phyloP scores from a whole-genome alignment of 1,140 invertebrate species.

The Brachionus angularis region DNA sequence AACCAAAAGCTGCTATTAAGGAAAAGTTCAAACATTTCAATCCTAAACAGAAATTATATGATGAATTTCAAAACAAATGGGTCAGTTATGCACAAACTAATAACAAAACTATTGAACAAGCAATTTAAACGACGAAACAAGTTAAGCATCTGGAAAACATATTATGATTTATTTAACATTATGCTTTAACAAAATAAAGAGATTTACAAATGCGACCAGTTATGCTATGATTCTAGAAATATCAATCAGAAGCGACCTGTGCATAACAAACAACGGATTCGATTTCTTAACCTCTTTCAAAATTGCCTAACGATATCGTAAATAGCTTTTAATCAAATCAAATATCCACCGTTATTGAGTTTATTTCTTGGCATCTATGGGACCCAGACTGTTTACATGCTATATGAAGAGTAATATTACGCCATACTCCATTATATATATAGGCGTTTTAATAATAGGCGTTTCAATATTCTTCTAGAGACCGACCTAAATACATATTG shows the following conservation, averaged over 20 bases:
- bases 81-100: constrained; percentile 69
- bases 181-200: constrained; percentile 73
- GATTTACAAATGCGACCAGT: constrained; percentile 77
- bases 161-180: constrained; percentile 73
- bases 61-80: constrained; percentile 75
- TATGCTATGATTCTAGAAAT: constrained; percentile 64
- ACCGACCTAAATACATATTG: constrained; percentile 70
- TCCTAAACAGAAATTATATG: constrained; percentile 79
- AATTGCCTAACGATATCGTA: background rate
- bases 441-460: no score
- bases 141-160: constrained; percentile 60
- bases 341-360: constrained; percentile 50
- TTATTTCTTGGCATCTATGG: constrained; percentile 66
- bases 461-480: constrained; percentile 69
- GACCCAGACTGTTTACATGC: constrained; percentile 75
- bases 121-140: constrained; percentile 59
- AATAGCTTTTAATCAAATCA: constrained; percentile 50
- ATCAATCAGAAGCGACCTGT: background rate
- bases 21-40: constrained; percentile 55
- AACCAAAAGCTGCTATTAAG: constrained; percentile 69
- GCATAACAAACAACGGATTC: background rate
- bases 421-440: constrained; percentile 72
- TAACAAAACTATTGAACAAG: constrained; percentile 76
- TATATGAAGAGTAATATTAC: constrained; percentile 70
- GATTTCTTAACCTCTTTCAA: background rate